Evolutionary conservation across 2,888 invertebrate genomes (phyloP).

Genomic region (Perizoma affinitatum): DNA sequence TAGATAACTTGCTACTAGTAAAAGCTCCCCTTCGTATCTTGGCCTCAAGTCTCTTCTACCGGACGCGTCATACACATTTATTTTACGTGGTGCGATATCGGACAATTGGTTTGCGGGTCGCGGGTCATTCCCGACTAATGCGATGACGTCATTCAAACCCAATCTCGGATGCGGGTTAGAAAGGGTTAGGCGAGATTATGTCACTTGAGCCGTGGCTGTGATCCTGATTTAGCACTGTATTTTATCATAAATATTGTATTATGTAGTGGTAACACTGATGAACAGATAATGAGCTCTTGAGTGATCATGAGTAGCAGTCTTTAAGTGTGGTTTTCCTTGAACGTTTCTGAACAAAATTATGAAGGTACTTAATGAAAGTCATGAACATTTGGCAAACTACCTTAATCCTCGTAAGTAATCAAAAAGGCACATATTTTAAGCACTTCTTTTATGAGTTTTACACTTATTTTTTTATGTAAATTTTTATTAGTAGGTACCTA

Average conservation of each 20-base stretch:
- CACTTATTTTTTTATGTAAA: no score
- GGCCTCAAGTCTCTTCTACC: neutral
- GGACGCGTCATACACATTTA: constrained; percentile 44
- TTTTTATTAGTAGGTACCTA: no score
- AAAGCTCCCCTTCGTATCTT: neutral
- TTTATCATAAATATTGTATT: neutral
- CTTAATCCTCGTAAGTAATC: no score
- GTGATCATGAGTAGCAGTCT: no score
- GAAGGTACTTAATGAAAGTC: no score
- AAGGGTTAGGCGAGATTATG: constrained; percentile 31
- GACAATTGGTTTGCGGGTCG: constrained; percentile 49
- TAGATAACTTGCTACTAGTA: neutral
- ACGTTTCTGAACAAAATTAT: no score
- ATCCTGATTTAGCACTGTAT: constrained; percentile 21
- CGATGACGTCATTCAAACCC: constrained; percentile 53
- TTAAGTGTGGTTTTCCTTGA: no score
- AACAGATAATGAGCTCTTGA: neutral
- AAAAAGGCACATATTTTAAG: no score
- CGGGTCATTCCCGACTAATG: constrained; percentile 58
- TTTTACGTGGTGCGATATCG: constrained; percentile 52
- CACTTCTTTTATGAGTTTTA: no score
- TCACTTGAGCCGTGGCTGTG: constrained; percentile 16
- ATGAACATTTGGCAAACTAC: no score
- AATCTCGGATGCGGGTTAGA: constrained; percentile 27
- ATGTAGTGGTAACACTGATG: neutral